A percentile compares a stretch with the other conserved stretches of the same genome.
phyloP scores from a whole-genome alignment of 2,797 vertebrate genomes.

The Echeneis naucrates region DNA sequence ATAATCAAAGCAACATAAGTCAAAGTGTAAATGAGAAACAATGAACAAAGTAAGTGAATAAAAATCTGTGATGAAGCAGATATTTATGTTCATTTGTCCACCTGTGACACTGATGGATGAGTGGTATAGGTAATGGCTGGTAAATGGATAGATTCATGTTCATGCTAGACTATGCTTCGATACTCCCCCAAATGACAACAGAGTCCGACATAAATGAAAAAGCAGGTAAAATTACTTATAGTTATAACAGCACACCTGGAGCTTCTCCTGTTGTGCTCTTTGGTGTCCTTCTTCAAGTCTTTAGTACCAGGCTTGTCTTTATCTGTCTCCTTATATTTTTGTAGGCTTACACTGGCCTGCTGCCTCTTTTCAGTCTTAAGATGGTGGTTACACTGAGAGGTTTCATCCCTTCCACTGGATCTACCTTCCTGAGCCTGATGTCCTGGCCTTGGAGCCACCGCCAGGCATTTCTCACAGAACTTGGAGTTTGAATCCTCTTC shows the following conservation, averaged over 20 bases:
- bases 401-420: slow-evolving; percentile 65
- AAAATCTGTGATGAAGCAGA: slow-evolving; percentile 27
- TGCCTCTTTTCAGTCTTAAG: slow-evolving; percentile 77
- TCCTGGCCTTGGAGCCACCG: slow-evolving; percentile 76
- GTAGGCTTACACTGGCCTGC: slow-evolving; percentile 48
- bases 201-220: not conserved
- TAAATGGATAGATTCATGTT: no score
- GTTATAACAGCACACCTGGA: slow-evolving; percentile 64
- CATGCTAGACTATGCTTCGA: not conserved
- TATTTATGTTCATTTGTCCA: no score
- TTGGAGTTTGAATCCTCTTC: slow-evolving; percentile 73
- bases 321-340: slow-evolving; percentile 66
- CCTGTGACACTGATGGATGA: no score
- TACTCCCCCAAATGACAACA: not conserved
- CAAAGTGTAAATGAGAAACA: slow-evolving; percentile 7
- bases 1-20: slow-evolving; percentile 15
- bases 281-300: slow-evolving; percentile 66
- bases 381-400: slow-evolving; percentile 68
- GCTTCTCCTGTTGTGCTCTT: slow-evolving; percentile 77
- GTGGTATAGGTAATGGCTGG: no score
- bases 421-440: slow-evolving; percentile 69
- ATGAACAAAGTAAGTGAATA: slow-evolving; percentile 24
- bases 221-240: not conserved
- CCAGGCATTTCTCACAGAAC: slow-evolving; percentile 89
- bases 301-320: slow-evolving; percentile 71